phyloP scores from a whole-genome alignment of 2,797 vertebrate genomes.

The Malacoraja senta region DNA sequence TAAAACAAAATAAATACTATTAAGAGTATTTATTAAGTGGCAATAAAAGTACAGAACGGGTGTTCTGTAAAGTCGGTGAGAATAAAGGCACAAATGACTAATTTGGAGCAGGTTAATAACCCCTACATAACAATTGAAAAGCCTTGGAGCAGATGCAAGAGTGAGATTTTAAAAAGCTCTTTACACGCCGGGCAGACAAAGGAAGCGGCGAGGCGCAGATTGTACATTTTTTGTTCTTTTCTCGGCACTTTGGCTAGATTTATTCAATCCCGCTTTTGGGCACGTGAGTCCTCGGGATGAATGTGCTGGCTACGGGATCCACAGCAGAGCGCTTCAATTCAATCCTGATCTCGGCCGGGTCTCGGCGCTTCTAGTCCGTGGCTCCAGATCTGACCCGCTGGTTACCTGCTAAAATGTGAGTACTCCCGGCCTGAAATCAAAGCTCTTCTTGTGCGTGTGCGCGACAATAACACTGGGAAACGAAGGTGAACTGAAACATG shows the following conservation, averaged over 20 bases:
- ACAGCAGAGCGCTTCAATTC: neutral
- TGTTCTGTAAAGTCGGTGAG: slow-evolving; percentile 57
- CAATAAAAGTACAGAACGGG: slow-evolving; percentile 68
- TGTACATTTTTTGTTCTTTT: slow-evolving; percentile 55
- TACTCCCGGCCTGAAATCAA: neutral
- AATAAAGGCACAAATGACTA: slow-evolving; percentile 53
- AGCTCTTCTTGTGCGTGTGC: neutral
- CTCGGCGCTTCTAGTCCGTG: neutral
- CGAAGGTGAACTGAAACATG: neutral
- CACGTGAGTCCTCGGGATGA: slow-evolving; percentile 27
- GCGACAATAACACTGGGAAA: neutral
- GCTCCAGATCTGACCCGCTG: neutral
- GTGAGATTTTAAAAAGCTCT: slow-evolving; percentile 48
- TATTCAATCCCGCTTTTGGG: slow-evolving; percentile 40
- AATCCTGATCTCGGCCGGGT: neutral
- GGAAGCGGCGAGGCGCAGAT: slow-evolving; percentile 69
- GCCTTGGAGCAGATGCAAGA: slow-evolving; percentile 65
- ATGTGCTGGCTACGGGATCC: slow-evolving; percentile 9
- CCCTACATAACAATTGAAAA: slow-evolving; percentile 59
- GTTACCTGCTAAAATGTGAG: neutral
- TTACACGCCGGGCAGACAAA: slow-evolving; percentile 66
- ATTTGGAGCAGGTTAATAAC: slow-evolving; percentile 55
- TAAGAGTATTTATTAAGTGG: slow-evolving; percentile 83
- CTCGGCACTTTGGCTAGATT: slow-evolving; percentile 40
- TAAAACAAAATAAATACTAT: slow-evolving; percentile 79